A percentile compares a stretch with the other conserved stretches of the same genome.
Evolutionary conservation across 2,797 vertebrate genomes (phyloP).

Genomic region (Cercopithecus neglectus): DNA sequence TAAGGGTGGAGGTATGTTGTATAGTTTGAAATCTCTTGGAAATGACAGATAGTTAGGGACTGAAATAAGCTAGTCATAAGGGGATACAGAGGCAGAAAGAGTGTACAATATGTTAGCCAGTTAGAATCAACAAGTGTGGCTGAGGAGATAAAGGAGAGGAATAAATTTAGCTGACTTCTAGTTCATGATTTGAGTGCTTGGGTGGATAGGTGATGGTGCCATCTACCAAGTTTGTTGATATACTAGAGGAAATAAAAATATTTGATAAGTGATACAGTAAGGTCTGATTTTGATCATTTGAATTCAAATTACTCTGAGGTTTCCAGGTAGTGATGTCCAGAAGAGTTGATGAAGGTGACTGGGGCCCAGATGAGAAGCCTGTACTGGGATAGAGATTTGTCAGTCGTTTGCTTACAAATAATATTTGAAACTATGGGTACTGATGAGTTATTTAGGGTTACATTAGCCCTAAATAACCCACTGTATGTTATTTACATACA

Average conservation of each 20-base stretch:
- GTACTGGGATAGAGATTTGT: neutral
- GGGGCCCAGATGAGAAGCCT: neutral
- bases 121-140: neutral
- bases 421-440: neutral
- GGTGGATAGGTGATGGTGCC: neutral
- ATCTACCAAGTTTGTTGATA: neutral
- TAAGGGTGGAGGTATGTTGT: neutral
- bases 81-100: neutral
- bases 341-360: neutral
- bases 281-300: neutral
- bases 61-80: neutral
- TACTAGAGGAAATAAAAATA: neutral
- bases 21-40: neutral
- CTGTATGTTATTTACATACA: neutral
- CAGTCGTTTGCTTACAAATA: neutral
- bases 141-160: neutral
- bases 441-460: neutral
- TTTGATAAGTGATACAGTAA: neutral
- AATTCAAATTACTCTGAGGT: neutral
- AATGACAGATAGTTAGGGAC: neutral
- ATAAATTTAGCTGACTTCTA: neutral
- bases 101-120: neutral
- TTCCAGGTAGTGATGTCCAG: neutral
- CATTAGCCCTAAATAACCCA: no score
- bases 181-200: neutral